Evolutionary conservation across 2,797 vertebrate species (phyloP).

Genomic region (Chaunax sp.): DNA sequence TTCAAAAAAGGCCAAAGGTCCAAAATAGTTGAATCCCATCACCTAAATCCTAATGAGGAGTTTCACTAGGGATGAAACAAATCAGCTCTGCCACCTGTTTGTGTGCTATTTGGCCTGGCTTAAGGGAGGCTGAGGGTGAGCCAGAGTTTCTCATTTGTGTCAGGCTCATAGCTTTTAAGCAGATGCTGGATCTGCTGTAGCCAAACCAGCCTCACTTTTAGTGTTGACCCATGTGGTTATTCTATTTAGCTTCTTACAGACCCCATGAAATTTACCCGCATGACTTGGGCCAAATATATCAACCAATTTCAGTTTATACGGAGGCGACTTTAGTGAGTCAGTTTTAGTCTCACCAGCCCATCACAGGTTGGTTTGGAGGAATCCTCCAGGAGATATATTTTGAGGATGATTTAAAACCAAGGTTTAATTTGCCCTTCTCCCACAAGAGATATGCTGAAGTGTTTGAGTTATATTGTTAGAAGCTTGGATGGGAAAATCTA

Average conservation of each 20-base stretch:
- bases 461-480: conserved; percentile 77
- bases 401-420: conserved; percentile 65
- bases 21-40: conserved; percentile 41
- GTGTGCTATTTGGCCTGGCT: conserved; percentile 26
- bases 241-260: conserved; percentile 79
- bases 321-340: conserved; percentile 73
- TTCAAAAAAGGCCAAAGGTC: conserved; percentile 64
- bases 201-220: conserved; percentile 83
- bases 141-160: conserved; percentile 66
- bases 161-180: conserved; percentile 76
- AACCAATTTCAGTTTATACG: conserved; percentile 78
- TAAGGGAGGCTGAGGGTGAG: conserved; percentile 56
- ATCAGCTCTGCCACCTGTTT: conserved; percentile 69
- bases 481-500: conserved; percentile 68
- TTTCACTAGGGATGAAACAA: conserved; percentile 56
- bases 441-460: conserved; percentile 65
- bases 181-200: conserved; percentile 73
- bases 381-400: conserved; percentile 69
- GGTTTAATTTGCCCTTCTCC: conserved; percentile 39
- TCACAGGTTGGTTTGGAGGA: conserved; percentile 74
- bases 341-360: conserved; percentile 72
- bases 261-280: conserved; percentile 82
- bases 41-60: conserved; percentile 66
- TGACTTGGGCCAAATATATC: conserved; percentile 80
- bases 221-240: conserved; percentile 82